Base-by-base conservation (phyloP, 2,797 vertebrate species). In the Neopelma chrysocephalum region DNA sequence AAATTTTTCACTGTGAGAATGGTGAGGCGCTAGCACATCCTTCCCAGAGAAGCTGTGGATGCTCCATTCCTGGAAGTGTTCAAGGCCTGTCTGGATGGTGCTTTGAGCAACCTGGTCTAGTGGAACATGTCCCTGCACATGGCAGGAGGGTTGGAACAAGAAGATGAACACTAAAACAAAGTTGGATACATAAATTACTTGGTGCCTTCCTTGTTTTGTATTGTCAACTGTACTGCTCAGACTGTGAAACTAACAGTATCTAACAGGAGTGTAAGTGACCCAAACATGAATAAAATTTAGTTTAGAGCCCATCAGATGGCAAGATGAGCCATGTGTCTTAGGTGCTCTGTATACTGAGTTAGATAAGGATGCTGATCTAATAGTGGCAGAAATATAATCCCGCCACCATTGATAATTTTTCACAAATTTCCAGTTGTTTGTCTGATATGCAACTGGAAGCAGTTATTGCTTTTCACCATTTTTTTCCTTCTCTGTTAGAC, bases 381-480 rank as follows among this genome's bases (percentile, higher is more conserved):
- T 13, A 42, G 4, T 6, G 34, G 9, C 11, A 70, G 51, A 91
- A 87, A 68, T 80, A 70, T 64, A 72, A 89, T 56, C 75, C 34
- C 61, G 25, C 56, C 31, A 56, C 32, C n/a, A 12, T 10, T 81
- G 82, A 93, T 87, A 21, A 61, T 96, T 94, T 95, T 90, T 96
- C 82, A 88, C 88, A 94, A 92, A 94, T 96, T 94, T 79, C 75
- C 71, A 78, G 77, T 32, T 85, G 77, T 34, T 91, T 89, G 21
- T 73, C 96, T 96, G 84, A 72, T 72, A 94, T 76, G 75, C 79
- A 78, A 42, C 73, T 92, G 65, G 87, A 97, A 95, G 94, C 93
- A 88, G 48, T 93, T 96, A 89, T 68, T 92, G 56, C 7, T 79
- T 92, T 76, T 94, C 25, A 12, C 5, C 1, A 1, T 3, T 62